Percentiles rank a stretch among this genome's conserved stretches.
These are phyloP conservation scores for Pseudonaja textilis DNA, from an alignment of 2,113 vertebrate genomes.

Conservation along the genomic window DNA sequence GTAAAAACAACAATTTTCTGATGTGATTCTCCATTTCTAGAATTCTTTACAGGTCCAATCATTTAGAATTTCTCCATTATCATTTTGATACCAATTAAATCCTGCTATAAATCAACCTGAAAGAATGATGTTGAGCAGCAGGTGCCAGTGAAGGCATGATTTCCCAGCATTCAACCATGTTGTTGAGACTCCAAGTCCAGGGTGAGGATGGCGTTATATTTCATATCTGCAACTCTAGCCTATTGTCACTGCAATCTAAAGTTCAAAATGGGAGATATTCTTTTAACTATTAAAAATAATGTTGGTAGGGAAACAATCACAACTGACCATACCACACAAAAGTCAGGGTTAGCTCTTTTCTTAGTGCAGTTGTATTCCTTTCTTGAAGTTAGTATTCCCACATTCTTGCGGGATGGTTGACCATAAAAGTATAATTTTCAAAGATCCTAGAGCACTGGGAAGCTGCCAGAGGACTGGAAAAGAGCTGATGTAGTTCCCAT, in stretches of 20 bases:
- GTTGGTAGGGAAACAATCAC: background rate
- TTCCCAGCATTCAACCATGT: background rate
- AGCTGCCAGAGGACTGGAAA: too few species aligned
- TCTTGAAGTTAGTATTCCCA: background rate
- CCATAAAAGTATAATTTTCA: background rate
- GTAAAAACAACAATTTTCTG: background rate
- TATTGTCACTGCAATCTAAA: background rate
- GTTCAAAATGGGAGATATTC: background rate
- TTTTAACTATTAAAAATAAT: background rate
- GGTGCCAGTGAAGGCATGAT: background rate
- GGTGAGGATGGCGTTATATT: background rate
- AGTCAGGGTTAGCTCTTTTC: background rate
- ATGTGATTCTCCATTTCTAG: too few species aligned
- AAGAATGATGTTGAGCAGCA: background rate
- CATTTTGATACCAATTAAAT: background rate
- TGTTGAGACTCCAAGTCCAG: background rate
- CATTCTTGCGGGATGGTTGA: background rate
- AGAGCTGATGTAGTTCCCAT: too few species aligned
- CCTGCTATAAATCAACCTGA: background rate
- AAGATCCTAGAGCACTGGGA: too few species aligned
- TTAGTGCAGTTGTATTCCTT: background rate
- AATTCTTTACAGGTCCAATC: background rate
- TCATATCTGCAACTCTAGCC: background rate
- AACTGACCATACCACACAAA: background rate
- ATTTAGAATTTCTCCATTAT: background rate